Base-by-base conservation (phyloP, 2,888 invertebrate genomes). In the Agrotis clavis region DNA sequence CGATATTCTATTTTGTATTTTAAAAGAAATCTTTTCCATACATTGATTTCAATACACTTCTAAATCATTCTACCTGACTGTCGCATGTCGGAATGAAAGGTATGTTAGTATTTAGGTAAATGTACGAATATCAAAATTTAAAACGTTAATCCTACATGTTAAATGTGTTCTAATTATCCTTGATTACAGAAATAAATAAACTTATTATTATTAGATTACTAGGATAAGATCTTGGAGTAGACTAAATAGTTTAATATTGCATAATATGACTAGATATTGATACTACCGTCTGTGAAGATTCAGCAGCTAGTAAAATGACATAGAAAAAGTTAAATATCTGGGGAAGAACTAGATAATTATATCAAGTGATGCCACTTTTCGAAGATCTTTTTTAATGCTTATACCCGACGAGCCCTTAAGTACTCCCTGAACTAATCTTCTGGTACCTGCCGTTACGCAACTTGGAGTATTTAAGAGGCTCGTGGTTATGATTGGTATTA, bases 401-500 rank as follows among this genome's bases (percentile, higher is more conserved):
- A n/a, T 16, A 25, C 19, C 21, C 6, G 5, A 51, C 14, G 19
- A 25, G 1, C 25, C 1, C 18, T 45, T 5, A 2, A 21, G 21
- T 4, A 18, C 11, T 48, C 2, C 47, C 62, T 54, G n/a, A 57
- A 14, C 21, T 73, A 48, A 59, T 11, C 19, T 59, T 73, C 25
- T 77, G 53, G 14, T 79, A 76, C 67, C 74, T 66, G 25, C 87
- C 87, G 35, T 79, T 66, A 6, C 19, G 16, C n/a, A 70, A 35
- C 48, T 67, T 61, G 13, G 81, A 25, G 68, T 85, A 88, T 53
- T 67, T 80, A 3, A 66, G 21, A 21, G 86, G 88, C 21, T 60
- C 61, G n/a, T 90, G 90, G 60, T 87, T 89, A 64, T 90, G 90
- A 16, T 78, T 63, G 0, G 51, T 77, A 13, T 48, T 19, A 1